Base-by-base conservation (phyloP, 2,113 vertebrate species). In the Uropsilus gracilis region DNA sequence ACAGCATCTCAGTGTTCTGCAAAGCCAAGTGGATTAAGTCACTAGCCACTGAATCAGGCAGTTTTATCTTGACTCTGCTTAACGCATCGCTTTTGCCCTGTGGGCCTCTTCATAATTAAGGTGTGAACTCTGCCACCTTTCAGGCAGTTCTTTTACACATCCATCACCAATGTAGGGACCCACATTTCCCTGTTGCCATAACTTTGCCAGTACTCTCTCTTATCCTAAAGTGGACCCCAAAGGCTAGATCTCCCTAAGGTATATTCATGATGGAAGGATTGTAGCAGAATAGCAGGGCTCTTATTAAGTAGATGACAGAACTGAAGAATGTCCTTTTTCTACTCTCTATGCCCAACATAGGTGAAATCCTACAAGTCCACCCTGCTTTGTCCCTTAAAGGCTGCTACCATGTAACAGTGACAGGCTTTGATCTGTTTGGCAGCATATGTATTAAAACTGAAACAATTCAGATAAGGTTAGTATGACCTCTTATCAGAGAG, bases 321-420 rank as follows among this genome's bases (percentile, higher is more conserved):
- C 37, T 53, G 64, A 69, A 93, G 44, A 59, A 14, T 24, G 6
- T 48, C 11, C 30, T 63, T 64, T 50, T n/a, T 71, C 24, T 86
- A 28, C 64, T 37, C 28, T 53, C 8, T 2, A 18, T 72, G 55
- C n/a, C 57, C 46, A 28, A 18, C 16, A 3, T 14, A n/a, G 30
- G 34, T 13, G n/a, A 20, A 39, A 10, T 3, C 9, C 20, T 24
- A 13, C 88, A 63, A 26, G 6, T 50, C 44, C 18, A 13, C 44
- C 5, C 3, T 42, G 28, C 42, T 0, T 0, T 34, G 22, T 1
- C 16, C 34, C 14, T n/a, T 4, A 46, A 69, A 50, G 12, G 2
- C 28, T 48, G 26, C 22, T 48, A 20, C 13, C 8, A 6, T 26
- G 68, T 39, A 63, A 73, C n/a, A 44, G 39, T 63, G 83, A 76